A percentile compares a stretch with the other conserved stretches of the same genome.
phyloP scores from a whole-genome alignment of 2,797 vertebrate genomes.

The Varecia variegata region DNA sequence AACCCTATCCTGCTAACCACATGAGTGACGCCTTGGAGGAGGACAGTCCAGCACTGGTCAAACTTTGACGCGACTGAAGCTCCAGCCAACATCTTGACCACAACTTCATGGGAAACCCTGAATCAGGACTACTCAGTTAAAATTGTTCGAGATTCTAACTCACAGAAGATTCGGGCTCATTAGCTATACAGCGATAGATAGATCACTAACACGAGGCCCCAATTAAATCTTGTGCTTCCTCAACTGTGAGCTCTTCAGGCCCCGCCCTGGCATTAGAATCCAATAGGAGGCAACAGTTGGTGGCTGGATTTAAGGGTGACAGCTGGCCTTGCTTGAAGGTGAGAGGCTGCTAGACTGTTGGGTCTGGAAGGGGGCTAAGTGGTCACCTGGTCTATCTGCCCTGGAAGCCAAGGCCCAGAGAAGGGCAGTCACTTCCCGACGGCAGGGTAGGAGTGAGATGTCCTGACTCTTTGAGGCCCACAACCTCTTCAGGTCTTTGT shows the following conservation, averaged over 20 bases:
- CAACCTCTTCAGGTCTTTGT: not conserved
- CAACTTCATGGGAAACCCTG: not conserved
- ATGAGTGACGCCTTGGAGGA: not conserved
- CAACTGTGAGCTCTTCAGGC: no score
- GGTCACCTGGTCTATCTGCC: not conserved
- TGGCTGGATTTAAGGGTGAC: not conserved
- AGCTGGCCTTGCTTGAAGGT: not conserved
- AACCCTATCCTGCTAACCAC: not conserved
- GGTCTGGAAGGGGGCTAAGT: not conserved
- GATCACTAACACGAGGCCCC: not conserved
- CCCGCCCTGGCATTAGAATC: not conserved
- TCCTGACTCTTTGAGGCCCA: not conserved
- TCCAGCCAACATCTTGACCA: not conserved
- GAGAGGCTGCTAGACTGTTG: not conserved
- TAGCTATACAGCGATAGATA: not conserved
- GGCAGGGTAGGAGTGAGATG: not conserved
- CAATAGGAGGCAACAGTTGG: not conserved
- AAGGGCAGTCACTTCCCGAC: not conserved
- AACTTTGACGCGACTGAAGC: not conserved
- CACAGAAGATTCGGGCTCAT: not conserved
- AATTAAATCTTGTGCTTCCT: not conserved
- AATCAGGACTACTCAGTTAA: not conserved
- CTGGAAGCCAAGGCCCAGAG: not conserved
- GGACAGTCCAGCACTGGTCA: not conserved
- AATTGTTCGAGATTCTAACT: not conserved